phyloP scores from a whole-genome alignment of 2,797 vertebrate genomes.

The Phalanger gymnotis region DNA sequence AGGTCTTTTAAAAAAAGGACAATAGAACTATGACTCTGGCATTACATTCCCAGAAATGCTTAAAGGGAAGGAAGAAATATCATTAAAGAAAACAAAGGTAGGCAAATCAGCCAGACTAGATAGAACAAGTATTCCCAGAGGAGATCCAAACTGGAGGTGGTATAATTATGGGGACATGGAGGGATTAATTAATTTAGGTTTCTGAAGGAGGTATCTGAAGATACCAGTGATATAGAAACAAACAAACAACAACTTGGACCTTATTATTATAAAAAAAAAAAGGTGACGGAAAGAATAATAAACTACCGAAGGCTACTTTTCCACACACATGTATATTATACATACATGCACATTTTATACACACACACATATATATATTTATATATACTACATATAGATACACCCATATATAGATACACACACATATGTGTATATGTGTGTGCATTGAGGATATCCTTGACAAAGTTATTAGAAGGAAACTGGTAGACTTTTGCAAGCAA shows the following conservation, averaged over 20 bases:
- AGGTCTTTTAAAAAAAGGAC: neutral
- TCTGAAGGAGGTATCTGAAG: neutral
- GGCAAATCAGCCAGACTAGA: neutral
- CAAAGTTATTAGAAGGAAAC: neutral
- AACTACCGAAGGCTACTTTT: neutral
- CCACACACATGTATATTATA: neutral
- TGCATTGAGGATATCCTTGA: neutral
- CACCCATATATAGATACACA: neutral
- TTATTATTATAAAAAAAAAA: neutral
- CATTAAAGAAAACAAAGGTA: neutral
- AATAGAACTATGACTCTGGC: neutral
- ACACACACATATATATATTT: neutral
- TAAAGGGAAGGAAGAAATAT: neutral
- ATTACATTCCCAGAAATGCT: neutral
- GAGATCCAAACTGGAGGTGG: neutral
- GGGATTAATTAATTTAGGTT: neutral
- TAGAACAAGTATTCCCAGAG: neutral
- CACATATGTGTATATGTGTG: neutral
- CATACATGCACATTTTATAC: neutral
- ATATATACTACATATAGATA: neutral
- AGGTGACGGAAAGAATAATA: neutral
- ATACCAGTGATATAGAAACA: neutral
- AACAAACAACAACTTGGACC: neutral
- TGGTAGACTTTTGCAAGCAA: neutral
- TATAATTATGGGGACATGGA: neutral